phyloP scores from a whole-genome alignment of 1,140 invertebrate genomes.

The Sinonovacula constricta region DNA sequence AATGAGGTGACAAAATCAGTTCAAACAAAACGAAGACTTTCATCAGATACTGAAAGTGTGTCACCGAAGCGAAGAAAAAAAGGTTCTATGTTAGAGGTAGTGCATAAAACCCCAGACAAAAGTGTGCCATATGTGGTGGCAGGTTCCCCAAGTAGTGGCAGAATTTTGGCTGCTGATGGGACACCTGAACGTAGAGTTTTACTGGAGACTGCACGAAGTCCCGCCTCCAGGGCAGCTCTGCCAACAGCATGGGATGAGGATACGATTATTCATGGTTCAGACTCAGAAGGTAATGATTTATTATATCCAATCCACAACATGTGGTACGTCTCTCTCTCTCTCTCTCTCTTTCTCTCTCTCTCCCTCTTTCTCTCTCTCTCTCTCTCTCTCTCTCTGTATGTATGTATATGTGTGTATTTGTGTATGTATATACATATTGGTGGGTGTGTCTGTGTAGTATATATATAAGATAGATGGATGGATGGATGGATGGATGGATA shows the following conservation, averaged over 20 bases:
- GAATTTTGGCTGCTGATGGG: neutral
- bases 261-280: slow-evolving; percentile 17
- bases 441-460: too few species aligned
- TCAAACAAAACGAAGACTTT: slow-evolving; percentile 16
- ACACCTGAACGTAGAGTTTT: neutral
- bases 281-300: slow-evolving; percentile 31
- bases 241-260: slow-evolving; percentile 3
- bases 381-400: too few species aligned
- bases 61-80: slow-evolving; percentile 13
- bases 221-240: neutral
- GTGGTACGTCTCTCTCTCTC: too few species aligned
- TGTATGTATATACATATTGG: too few species aligned
- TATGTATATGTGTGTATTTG: too few species aligned
- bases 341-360: too few species aligned
- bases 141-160: neutral
- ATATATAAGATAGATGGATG: too few species aligned
- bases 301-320: too few species aligned
- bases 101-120: neutral
- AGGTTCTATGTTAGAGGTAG: neutral
- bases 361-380: too few species aligned
- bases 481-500: too few species aligned
- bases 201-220: neutral
- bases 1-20: neutral
- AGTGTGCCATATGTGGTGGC: neutral
- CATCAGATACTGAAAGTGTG: slow-evolving; percentile 10